These are phyloP conservation scores for Brachionus plicatilis DNA, from an alignment of 1,140 invertebrate species.

Conservation along the genomic window DNA sequence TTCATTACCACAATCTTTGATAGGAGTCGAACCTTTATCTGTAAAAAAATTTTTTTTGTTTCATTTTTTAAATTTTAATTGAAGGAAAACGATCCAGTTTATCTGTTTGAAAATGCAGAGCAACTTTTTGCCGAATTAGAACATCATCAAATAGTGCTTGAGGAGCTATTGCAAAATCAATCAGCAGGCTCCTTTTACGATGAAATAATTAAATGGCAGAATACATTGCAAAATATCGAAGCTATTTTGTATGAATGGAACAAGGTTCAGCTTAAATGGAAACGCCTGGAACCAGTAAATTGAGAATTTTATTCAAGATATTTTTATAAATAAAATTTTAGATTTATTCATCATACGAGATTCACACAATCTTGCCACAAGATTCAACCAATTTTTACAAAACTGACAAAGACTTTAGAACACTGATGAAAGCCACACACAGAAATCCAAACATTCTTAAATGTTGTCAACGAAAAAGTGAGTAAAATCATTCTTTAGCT, in stretches of 20 bases:
- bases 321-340: slow-evolving; percentile 25
- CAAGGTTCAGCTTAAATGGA: slow-evolving; percentile 54
- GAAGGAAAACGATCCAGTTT: slow-evolving; percentile 45
- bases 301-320: not conserved
- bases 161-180: slow-evolving; percentile 52
- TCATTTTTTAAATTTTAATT: too few species aligned
- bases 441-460: slow-evolving; percentile 56
- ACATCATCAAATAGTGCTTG: slow-evolving; percentile 53
- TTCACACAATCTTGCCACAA: slow-evolving; percentile 48
- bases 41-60: not conserved
- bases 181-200: slow-evolving; percentile 54
- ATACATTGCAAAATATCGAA: slow-evolving; percentile 53
- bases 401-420: slow-evolving; percentile 51
- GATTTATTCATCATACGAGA: slow-evolving; percentile 50
- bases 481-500: not conserved
- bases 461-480: slow-evolving; percentile 55
- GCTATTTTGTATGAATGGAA: slow-evolving; percentile 52
- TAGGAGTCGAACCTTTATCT: slow-evolving; percentile 51
- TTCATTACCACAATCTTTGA: slow-evolving; percentile 50
- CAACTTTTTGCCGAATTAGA: slow-evolving; percentile 54
- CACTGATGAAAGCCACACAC: slow-evolving; percentile 54
- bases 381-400: slow-evolving; percentile 49
- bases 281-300: slow-evolving; percentile 52
- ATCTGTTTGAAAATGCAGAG: slow-evolving; percentile 49
- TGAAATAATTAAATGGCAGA: slow-evolving; percentile 56